Evolutionary conservation across 2,797 vertebrate genomes (phyloP), one percentile per base, ranked within the genome.

Genomic region (Aphelocoma californica): DNA sequence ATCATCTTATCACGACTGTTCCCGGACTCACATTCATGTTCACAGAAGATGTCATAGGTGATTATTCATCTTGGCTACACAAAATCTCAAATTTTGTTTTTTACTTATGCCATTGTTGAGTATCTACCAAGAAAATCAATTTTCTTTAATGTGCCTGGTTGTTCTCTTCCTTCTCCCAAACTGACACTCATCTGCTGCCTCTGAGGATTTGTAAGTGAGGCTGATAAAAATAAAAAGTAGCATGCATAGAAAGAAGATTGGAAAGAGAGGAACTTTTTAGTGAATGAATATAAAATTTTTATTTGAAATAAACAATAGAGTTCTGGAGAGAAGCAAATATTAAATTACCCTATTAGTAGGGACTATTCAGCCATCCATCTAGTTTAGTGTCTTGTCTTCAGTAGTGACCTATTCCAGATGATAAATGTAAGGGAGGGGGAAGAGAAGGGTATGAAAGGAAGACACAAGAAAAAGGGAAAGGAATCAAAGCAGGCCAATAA

Each of bases 311-410:
- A 92, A 92, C 0, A 1, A 65, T 72, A 67, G 90, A 92, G 29
- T 92, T 92, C 95, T 95, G 57, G 74, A 90, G 81, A 95, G 83
- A 95, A 85, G 88, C 77, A 96, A 97, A 93, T 74, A 86, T 90
- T 90, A 84, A 90, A 93, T 92, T 93, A 90, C 74, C 42, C 64
- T 88, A 90, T 96, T 96, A 92, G 94, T 60, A 77, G 14, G 3
- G 90, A 78, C 86, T 71, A 18, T 92, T 92, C 88, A 77, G 72
- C 78, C 78, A 94, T 96, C 94, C 88, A 83, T 95, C 91, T 95
- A 74, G 84, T 94, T 96, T 95, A 95, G 74, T 90, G 90, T 86
- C 86, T 86, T 96, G 88, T 92, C 92, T 94, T 94, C 86, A 82
- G 81, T 18, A 92, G 78, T 90, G 81, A 95, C 94, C 94, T 96